Conservation (phyloP, 2,113 vertebrate genomes). For the Hyla sarda region DNA sequence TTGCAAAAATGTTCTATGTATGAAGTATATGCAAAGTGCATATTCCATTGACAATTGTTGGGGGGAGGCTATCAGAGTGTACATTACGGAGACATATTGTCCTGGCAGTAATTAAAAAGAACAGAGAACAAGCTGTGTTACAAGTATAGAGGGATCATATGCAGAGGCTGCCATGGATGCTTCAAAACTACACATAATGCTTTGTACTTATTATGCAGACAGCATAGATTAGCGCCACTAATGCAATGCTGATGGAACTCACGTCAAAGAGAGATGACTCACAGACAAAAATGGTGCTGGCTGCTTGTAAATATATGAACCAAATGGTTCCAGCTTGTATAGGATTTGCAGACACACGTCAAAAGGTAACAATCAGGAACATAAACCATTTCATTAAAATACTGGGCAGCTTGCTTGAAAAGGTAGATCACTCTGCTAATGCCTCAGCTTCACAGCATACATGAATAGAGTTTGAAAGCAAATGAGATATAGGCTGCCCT, state of each 20-base stretch:
- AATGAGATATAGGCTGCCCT: conserved; percentile 41
- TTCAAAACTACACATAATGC: conserved; percentile 38
- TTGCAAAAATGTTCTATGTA: conserved; percentile 39
- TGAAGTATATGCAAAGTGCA: conserved; percentile 33
- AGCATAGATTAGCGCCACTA: conserved; percentile 55
- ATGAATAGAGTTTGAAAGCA: conserved; percentile 36
- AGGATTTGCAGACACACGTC: conserved; percentile 38
- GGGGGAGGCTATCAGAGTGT: conserved; percentile 11
- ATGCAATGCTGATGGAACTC: conserved; percentile 54
- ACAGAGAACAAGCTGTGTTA: conserved; percentile 47
- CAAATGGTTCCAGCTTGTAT: conserved; percentile 39
- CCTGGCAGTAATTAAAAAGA: conserved; percentile 48
- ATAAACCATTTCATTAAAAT: conserved; percentile 53
- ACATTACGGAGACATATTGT: conserved; percentile 45
- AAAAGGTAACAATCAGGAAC: conserved; percentile 45
- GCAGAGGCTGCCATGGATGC: conserved; percentile 23
- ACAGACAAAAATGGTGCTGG: conserved; percentile 44
- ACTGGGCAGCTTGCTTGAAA: conserved; percentile 33
- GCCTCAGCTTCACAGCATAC: conserved; percentile 17
- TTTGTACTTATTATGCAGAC: conserved; percentile 57
- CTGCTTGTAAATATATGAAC: conserved; percentile 51
- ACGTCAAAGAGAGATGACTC: conserved; percentile 54
- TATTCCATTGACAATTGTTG: conserved; percentile 41
- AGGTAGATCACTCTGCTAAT: conserved; percentile 45
- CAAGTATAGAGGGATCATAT: conserved; percentile 46